Percentiles rank a stretch among this genome's conserved stretches.
Evolutionary conservation across 2,113 vertebrate genomes (phyloP).

Genomic region (Oncorhynchus nerka): DNA sequence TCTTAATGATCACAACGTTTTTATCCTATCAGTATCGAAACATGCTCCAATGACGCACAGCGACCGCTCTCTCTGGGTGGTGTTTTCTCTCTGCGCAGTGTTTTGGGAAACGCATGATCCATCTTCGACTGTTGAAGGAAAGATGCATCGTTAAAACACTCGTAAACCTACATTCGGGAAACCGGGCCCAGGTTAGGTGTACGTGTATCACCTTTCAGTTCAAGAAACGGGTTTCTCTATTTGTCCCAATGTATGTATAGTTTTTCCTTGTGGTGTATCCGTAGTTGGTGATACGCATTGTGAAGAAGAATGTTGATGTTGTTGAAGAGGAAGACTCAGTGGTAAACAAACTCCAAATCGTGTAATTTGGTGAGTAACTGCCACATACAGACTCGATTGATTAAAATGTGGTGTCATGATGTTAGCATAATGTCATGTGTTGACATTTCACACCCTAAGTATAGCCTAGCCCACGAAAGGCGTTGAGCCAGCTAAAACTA

Average conservation of each 20-base stretch:
- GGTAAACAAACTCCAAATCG: not conserved
- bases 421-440: not conserved
- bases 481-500: not conserved
- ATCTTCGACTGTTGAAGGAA: too few species aligned
- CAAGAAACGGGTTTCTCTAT: not conserved
- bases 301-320: slow-evolving; percentile 4
- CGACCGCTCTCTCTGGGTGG: too few species aligned
- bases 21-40: too few species aligned
- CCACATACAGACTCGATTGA: not conserved
- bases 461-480: not conserved
- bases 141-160: too few species aligned
- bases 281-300: not conserved
- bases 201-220: too few species aligned
- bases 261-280: not conserved
- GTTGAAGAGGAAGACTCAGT: not conserved
- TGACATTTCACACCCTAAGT: slow-evolving; percentile 1
- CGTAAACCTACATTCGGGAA: too few species aligned
- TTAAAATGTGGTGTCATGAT: not conserved
- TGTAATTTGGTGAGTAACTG: not conserved
- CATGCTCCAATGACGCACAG: too few species aligned
- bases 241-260: not conserved
- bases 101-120: too few species aligned
- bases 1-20: too few species aligned
- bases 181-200: too few species aligned
- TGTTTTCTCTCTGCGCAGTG: too few species aligned